Conservation (phyloP, 2,113 vertebrate species). For the human (Homo sapiens) region GRCh38 chr5:138417501-138418000, state of each 20-base stretch:
- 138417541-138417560: constrained; percentile 97
- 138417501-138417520: constrained; percentile 98
- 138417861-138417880: constrained; percentile 30
- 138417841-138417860: constrained; percentile 25
- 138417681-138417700: not conserved
- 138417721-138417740: not conserved
- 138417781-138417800: not conserved
- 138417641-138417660: not conserved
- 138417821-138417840: constrained; percentile 14
- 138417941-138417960: not conserved
- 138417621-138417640: not conserved
- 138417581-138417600: constrained; percentile 96
- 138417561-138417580: constrained; percentile 92
- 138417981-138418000: constrained; percentile 18
- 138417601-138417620: constrained; percentile 92
- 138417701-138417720: not conserved
- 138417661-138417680: too few species aligned
- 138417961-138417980: not conserved
- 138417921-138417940: not conserved
- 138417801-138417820: constrained; percentile 13
- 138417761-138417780: constrained; percentile 32
- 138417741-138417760: not conserved
- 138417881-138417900: not conserved
- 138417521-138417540: constrained; percentile 99
- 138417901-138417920: not conserved